Percentiles rank a stretch among this genome's conserved stretches.
Conservation (phyloP, 64 coral and sea anemone species). For the Anthopleura sola region DNA sequence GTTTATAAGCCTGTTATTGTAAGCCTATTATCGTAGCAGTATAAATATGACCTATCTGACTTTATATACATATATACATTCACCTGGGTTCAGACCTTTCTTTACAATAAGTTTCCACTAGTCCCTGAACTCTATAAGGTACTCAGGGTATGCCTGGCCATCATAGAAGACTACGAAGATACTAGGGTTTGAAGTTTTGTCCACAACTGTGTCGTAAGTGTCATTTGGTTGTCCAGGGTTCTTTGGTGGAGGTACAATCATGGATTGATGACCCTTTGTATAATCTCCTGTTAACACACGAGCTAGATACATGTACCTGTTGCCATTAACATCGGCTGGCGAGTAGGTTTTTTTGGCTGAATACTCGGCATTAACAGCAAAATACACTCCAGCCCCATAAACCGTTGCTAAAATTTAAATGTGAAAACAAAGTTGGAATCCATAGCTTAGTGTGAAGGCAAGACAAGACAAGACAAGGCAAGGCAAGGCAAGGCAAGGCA, state of each 20-base stretch:
- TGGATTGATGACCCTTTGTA: neutral
- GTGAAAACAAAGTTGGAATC: neutral
- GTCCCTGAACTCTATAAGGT: neutral
- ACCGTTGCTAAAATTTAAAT: neutral
- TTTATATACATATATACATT: too few relatives aligned
- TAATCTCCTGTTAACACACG: constrained; percentile 61
- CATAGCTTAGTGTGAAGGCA: too few relatives aligned
- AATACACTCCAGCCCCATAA: constrained; percentile 58
- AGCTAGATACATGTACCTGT: constrained; percentile 54
- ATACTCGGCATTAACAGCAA: constrained; percentile 58
- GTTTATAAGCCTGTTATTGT: too few relatives aligned
- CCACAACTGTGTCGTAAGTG: constrained; percentile 17
- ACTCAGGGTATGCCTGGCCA: neutral
- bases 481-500: too few relatives aligned
- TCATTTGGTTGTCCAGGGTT: neutral
- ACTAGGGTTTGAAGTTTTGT: neutral
- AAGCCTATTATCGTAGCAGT: too few relatives aligned
- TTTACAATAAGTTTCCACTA: too few relatives aligned
- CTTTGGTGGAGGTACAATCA: constrained; percentile 41
- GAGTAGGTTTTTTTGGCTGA: constrained; percentile 53
- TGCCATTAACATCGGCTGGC: neutral
- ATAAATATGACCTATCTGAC: too few relatives aligned
- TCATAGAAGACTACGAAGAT: neutral
- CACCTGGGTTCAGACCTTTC: too few relatives aligned
- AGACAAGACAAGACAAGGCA: too few relatives aligned